Evolutionary conservation across 1,140 invertebrate species (phyloP).

Genomic region (Maconellicoccus hirsutus): DNA sequence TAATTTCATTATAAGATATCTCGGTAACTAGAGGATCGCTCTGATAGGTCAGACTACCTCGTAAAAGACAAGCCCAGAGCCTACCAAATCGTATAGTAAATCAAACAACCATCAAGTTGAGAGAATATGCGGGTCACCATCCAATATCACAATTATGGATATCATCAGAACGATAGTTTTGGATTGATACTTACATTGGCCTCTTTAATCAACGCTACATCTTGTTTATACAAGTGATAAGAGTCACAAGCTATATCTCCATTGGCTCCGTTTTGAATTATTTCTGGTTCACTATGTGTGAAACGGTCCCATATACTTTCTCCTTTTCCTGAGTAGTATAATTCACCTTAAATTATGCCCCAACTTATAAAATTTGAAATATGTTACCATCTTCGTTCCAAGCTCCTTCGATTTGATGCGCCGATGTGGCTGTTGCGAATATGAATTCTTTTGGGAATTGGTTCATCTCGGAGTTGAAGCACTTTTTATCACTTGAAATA

Average conservation of each 20-base stretch:
- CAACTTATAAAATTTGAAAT: too few species aligned
- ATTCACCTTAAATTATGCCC: too few species aligned
- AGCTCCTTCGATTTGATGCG: constrained; percentile 58
- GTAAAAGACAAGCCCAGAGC: too few species aligned
- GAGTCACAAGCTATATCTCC: constrained; percentile 46
- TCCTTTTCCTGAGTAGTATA: constrained; percentile 31
- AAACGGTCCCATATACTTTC: constrained; percentile 34
- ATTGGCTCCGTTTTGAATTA: constrained; percentile 42
- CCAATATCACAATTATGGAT: too few species aligned
- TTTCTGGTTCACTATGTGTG: constrained; percentile 34
- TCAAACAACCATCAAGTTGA: too few species aligned
- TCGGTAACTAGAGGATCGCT: too few species aligned
- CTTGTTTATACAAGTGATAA: constrained; percentile 45
- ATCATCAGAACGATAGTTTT: neutral
- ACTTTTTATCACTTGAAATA: too few species aligned
- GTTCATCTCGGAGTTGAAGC: too few species aligned
- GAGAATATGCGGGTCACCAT: too few species aligned
- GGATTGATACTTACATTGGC: constrained; percentile 2
- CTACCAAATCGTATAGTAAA: too few species aligned
- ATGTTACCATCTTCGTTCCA: constrained; percentile 49
- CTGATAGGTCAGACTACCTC: too few species aligned
- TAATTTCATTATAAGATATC: too few species aligned
- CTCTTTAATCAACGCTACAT: constrained; percentile 37
- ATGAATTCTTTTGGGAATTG: constrained; percentile 35
- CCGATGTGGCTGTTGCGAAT: constrained; percentile 41